These are phyloP conservation scores for Sylvicola cinctus DNA, from an alignment of 2,888 invertebrate species.

Conservation along the genomic window DNA sequence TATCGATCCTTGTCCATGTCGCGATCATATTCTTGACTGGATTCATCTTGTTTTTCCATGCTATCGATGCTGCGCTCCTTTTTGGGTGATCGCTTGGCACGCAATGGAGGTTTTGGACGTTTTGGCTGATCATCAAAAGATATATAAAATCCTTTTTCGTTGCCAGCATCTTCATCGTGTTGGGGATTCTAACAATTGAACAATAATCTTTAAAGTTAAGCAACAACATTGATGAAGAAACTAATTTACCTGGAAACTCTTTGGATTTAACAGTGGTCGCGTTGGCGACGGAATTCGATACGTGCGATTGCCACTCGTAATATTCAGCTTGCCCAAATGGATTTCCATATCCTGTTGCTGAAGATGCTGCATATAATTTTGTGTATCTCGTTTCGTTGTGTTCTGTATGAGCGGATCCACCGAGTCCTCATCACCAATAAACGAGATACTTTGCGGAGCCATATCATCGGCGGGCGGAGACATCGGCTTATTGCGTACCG, in stretches of 20 bases:
- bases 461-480: constrained; percentile 63
- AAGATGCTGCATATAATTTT: too few relatives aligned
- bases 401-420: constrained; percentile 19
- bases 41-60: constrained; percentile 19
- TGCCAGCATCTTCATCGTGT: constrained; percentile 24
- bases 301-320: constrained; percentile 70
- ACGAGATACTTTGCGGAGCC: constrained; percentile 86
- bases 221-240: constrained; percentile 23
- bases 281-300: constrained; percentile 82
- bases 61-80: constrained; percentile 35
- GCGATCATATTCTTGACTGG: constrained; percentile 24
- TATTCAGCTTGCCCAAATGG: constrained; percentile 57
- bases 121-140: constrained; percentile 79
- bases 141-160: constrained; percentile 80
- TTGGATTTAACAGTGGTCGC: constrained; percentile 44
- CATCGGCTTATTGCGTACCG: constrained; percentile 14
- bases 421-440: constrained; percentile 52
- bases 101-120: constrained; percentile 69
- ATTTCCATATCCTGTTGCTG: constrained; percentile 35
- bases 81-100: constrained; percentile 58
- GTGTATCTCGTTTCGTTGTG: constrained; percentile 5
- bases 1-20: constrained; percentile 26
- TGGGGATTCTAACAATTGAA: constrained; percentile 21
- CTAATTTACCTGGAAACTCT: constrained; percentile 40
- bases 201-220: constrained; percentile 10